Evolutionary conservation across 2,113 vertebrate species (phyloP).

Genomic region (Struthidea cinerea): DNA sequence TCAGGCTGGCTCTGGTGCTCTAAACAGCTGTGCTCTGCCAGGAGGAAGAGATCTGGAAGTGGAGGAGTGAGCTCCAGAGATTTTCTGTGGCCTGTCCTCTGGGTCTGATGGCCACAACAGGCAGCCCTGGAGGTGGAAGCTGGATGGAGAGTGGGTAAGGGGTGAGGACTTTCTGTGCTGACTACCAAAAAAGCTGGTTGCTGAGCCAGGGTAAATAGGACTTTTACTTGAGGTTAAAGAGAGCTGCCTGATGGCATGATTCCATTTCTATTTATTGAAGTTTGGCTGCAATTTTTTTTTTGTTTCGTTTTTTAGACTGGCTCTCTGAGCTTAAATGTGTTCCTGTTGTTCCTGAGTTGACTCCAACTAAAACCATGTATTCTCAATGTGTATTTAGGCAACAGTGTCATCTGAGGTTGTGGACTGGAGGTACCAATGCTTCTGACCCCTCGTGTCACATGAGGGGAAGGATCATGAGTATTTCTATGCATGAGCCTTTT

Average conservation of each 20-base stretch:
- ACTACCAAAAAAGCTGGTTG: neutral
- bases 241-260: neutral
- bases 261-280: neutral
- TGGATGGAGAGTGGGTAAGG: neutral
- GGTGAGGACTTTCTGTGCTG: neutral
- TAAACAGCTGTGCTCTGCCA: neutral
- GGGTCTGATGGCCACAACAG: neutral
- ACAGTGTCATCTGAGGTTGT: neutral
- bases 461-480: neutral
- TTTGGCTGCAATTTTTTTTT: neutral
- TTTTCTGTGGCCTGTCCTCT: neutral
- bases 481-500: neutral
- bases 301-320: neutral
- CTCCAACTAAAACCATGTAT: fast-evolving
- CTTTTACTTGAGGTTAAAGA: neutral
- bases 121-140: neutral
- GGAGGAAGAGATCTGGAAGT: neutral
- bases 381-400: neutral
- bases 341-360: neutral
- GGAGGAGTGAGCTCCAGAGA: neutral
- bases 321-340: neutral
- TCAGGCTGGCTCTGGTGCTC: neutral
- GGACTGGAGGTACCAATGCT: neutral
- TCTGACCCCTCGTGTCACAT: neutral
- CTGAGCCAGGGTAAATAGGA: neutral